These are phyloP conservation scores for Leptestheria dahalacensis DNA, from an alignment of 1,140 invertebrate genomes.

Conservation along the genomic window DNA sequence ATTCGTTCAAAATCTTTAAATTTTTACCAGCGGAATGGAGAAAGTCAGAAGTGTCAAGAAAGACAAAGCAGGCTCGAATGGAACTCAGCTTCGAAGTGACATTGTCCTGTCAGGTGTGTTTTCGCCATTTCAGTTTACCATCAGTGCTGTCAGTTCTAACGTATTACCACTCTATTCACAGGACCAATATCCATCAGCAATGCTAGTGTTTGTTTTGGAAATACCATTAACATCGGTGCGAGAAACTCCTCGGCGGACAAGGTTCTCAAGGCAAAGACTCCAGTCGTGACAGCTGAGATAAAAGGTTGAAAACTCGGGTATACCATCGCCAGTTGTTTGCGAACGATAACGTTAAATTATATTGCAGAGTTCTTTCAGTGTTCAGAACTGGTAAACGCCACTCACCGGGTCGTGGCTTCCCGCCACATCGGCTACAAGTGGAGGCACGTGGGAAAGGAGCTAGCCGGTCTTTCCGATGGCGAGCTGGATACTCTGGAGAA, in stretches of 20 bases:
- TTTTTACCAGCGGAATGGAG: too few relatives aligned
- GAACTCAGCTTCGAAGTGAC: too few relatives aligned
- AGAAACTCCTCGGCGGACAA: not conserved
- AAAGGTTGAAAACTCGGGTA: too few relatives aligned
- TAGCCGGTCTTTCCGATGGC: not conserved
- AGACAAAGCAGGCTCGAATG: too few relatives aligned
- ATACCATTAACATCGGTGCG: not conserved
- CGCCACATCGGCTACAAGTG: not conserved
- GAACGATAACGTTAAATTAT: too few relatives aligned
- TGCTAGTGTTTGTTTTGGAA: slow-evolving; percentile 4
- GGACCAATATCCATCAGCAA: not conserved
- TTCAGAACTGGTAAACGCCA: not conserved
- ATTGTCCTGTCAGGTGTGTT: too few relatives aligned
- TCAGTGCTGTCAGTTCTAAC: too few relatives aligned
- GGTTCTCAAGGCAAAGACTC: not conserved
- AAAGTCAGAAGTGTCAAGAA: too few relatives aligned
- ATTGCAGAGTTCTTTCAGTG: not conserved
- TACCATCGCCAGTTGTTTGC: too few relatives aligned
- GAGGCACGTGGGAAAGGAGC: slow-evolving; percentile 1
- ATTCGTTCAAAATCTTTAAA: too few relatives aligned
- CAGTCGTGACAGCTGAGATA: not conserved
- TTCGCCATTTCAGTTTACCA: too few relatives aligned
- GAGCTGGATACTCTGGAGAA: slow-evolving; percentile 2
- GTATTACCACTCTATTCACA: not conserved
- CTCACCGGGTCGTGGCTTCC: not conserved